Conservation (phyloP, 2,888 invertebrate species). For the Sphinx pinastri region DNA sequence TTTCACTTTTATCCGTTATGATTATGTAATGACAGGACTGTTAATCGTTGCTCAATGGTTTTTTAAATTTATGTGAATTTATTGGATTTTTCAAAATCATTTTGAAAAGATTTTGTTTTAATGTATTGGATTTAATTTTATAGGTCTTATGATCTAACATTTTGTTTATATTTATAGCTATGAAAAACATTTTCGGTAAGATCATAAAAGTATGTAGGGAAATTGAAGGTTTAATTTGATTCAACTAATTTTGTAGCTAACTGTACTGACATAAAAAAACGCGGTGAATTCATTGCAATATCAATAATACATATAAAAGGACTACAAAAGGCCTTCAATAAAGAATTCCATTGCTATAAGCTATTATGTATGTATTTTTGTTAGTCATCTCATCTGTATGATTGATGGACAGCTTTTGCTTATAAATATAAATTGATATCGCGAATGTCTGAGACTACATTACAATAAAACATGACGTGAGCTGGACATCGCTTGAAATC, state of each 20-base stretch:
- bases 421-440: constrained; percentile 7
- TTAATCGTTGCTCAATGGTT: neutral
- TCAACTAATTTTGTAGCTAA: too few species aligned
- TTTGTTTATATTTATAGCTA: too few species aligned
- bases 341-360: neutral
- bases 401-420: neutral
- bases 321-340: neutral
- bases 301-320: neutral
- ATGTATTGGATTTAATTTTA: too few species aligned
- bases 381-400: neutral
- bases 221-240: too few species aligned
- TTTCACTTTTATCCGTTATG: constrained; percentile 20
- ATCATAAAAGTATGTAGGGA: too few species aligned
- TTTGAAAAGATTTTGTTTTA: neutral
- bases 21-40: constrained; percentile 1
- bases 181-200: too few species aligned
- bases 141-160: too few species aligned
- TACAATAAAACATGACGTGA: constrained; percentile 1
- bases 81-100: too few species aligned
- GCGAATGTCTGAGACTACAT: neutral
- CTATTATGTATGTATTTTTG: neutral
- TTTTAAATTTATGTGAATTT: neutral
- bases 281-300: neutral
- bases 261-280: too few species aligned
- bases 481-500: neutral